Percentiles rank a stretch among this genome's conserved stretches.
Evolutionary conservation across 2,113 vertebrate genomes (phyloP).

Genomic region (Dendropsophus ebraccatus): DNA sequence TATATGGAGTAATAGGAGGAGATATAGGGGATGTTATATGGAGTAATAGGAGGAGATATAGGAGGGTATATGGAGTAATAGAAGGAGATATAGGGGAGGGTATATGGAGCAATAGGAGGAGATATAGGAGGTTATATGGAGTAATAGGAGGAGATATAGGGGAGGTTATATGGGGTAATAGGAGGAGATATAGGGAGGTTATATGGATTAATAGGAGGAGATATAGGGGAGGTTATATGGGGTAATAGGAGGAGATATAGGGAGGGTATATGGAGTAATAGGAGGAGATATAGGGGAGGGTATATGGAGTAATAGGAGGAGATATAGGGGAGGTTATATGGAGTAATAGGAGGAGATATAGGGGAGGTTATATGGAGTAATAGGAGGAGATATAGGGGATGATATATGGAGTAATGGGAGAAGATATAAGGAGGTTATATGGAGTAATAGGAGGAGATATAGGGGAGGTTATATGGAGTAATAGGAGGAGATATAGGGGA

Average conservation of each 20-base stretch:
- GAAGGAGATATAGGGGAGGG: background rate
- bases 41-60: conserved; percentile 29
- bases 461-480: conserved; percentile 3
- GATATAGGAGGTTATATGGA: background rate
- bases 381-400: too few relatives aligned
- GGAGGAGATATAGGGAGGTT: background rate
- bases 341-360: too few relatives aligned
- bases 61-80: background rate
- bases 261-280: background rate
- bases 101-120: background rate
- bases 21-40: background rate
- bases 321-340: too few relatives aligned
- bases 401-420: too few relatives aligned
- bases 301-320: too few relatives aligned
- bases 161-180: background rate
- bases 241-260: background rate
- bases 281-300: background rate
- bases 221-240: background rate
- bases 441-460: conserved; percentile 1
- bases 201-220: background rate
- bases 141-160: conserved; percentile 4
- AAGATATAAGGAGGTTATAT: background rate
- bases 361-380: too few relatives aligned
- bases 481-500: conserved; percentile 12
- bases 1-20: background rate